Evolutionary conservation across 2,113 vertebrate genomes (phyloP).

Genomic region (Murina feae): DNA sequence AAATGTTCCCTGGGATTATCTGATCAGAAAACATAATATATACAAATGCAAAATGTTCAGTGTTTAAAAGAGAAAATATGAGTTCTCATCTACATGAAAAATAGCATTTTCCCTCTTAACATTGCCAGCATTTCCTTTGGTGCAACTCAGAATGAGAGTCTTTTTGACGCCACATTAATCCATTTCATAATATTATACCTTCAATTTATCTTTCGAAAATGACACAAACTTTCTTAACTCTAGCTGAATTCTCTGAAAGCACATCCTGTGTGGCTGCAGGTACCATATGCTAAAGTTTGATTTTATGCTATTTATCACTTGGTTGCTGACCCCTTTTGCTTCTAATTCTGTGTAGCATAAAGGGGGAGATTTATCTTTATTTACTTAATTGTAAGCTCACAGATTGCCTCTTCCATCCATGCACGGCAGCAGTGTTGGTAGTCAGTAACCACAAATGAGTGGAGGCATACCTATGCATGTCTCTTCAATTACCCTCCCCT

Average conservation of each 20-base stretch:
- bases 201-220: constrained; percentile 28
- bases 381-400: not conserved
- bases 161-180: constrained; percentile 5
- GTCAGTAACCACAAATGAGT: not conserved
- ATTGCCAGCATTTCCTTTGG: not conserved
- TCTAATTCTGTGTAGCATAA: not conserved
- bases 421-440: not conserved
- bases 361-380: constrained; percentile 49
- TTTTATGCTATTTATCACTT: constrained; percentile 3
- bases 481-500: not conserved
- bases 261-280: not conserved
- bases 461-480: not conserved
- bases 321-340: not conserved
- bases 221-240: not conserved
- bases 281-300: not conserved
- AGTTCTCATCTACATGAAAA: constrained; percentile 16
- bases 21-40: constrained; percentile 36
- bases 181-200: constrained; percentile 3
- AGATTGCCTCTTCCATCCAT: not conserved
- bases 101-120: not conserved
- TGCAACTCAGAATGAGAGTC: not conserved
- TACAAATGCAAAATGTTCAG: constrained; percentile 15
- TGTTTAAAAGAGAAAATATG: constrained; percentile 27
- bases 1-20: constrained; percentile 32
- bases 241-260: not conserved